phyloP scores from a whole-genome alignment of 1,140 invertebrate species.

The Pseudoatta argentina region DNA sequence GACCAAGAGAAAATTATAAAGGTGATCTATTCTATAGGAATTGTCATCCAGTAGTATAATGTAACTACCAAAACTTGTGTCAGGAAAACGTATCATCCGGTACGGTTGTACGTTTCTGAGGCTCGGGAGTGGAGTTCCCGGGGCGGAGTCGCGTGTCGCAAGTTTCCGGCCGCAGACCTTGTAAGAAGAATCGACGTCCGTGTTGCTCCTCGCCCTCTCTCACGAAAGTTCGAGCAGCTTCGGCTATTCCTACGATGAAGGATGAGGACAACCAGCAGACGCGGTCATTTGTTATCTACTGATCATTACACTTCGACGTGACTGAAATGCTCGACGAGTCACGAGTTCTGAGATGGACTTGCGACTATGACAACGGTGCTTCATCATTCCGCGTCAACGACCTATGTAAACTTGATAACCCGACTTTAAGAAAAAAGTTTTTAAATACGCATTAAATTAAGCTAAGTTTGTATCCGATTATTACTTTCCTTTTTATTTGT shows the following conservation, averaged over 20 bases:
- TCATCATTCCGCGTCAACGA: slow-evolving; percentile 1
- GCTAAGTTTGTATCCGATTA: too few species aligned
- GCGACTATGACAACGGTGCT: slow-evolving; percentile 20
- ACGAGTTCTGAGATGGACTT: slow-evolving; percentile 13
- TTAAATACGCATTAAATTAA: too few species aligned
- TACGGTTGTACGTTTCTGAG: slow-evolving; percentile 8
- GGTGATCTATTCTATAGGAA: background rate
- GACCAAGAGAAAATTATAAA: slow-evolving; percentile 27
- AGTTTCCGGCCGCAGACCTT: slow-evolving; percentile 49
- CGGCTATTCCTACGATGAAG: slow-evolving; percentile 73
- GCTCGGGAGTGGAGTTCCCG: slow-evolving; percentile 39
- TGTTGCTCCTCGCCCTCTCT: slow-evolving; percentile 49
- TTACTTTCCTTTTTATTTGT: too few species aligned
- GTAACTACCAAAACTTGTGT: slow-evolving; percentile 20
- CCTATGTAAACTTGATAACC: too few species aligned
- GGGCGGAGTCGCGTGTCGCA: slow-evolving; percentile 32
- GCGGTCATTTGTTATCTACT: slow-evolving; percentile 80
- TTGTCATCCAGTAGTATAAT: background rate
- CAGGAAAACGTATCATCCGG: slow-evolving; percentile 18
- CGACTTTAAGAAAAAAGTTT: too few species aligned
- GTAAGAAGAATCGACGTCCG: slow-evolving; percentile 50
- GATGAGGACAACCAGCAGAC: slow-evolving; percentile 64
- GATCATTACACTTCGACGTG: slow-evolving; percentile 78
- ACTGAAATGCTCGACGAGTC: slow-evolving; percentile 70
- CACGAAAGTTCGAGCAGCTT: slow-evolving; percentile 66